Base-by-base conservation (phyloP, 2,888 invertebrate species). In the Clepsis dumicolana region DNA sequence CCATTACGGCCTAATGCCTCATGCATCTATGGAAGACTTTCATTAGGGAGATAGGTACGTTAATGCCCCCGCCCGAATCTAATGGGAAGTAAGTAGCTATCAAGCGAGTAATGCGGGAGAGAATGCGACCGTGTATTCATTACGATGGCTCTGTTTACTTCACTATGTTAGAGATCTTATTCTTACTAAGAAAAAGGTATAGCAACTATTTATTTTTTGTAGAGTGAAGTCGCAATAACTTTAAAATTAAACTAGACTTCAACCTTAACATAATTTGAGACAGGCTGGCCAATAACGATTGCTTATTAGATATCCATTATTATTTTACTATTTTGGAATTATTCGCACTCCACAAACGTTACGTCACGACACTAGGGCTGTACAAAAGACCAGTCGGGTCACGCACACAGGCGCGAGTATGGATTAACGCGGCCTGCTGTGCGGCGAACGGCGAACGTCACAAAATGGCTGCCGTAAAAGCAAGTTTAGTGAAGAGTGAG, bases 401-500 rank as follows among this genome's bases (percentile, higher is more conserved):
- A 89, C 90, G 77, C 90, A 89, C 88, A 90, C 89, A 83, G 62
- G 73, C 50, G 66, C 71, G 64, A 59, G 85, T 85, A 86, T 88
- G 89, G 87, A 89, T 90, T 89, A 89, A 88, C 87, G 85, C 86
- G 88, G 85, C 86, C 86, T 86, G 91, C 88, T 88, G 86, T 84
- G 88, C 88, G 82, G 88, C 89, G 88, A 90, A 91, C 93, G 93
- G 88, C 89, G 88, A 90, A 91, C 93, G 93, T 93, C 93, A 93
- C 93, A 93, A 93, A 91, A 93, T 93, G 93, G 93, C 93, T 88
- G 91, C 92, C 90, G 88, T 93, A 93, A 93, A 90, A 93, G 89
- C 93, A 92, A 93, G 68, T 68, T 68, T 68, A 68, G 93, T 91
- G 93, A 93, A 93, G 88, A 91, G 93, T 92, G 93, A 93, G 93